phyloP scores from a whole-genome alignment of 2,797 vertebrate genomes.

The Craterocephalus amniculus region DNA sequence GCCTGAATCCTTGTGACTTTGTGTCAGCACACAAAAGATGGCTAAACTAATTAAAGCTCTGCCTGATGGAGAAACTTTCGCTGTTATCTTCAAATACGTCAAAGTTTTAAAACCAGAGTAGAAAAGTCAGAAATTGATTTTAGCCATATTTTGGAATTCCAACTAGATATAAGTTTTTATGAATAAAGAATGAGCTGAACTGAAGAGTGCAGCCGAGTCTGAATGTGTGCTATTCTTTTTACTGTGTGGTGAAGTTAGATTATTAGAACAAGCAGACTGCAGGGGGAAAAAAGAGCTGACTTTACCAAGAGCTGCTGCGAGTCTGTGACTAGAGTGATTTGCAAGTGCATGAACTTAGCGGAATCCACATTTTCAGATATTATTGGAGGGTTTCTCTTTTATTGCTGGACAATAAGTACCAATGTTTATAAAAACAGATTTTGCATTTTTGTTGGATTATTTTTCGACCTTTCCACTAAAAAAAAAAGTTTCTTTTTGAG shows the following conservation, averaged over 20 bases:
- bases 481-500: neutral
- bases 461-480: neutral
- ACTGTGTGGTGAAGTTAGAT: conserved; percentile 34
- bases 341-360: neutral
- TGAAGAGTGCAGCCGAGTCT: conserved; percentile 18
- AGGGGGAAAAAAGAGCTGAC: neutral
- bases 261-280: conserved; percentile 28
- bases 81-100: conserved; percentile 35
- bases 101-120: conserved; percentile 38
- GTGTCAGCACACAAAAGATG: conserved; percentile 33
- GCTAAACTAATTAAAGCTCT: conserved; percentile 44
- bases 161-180: conserved; percentile 44
- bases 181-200: conserved; percentile 33
- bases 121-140: conserved; percentile 50
- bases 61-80: conserved; percentile 32
- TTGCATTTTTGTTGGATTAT: neutral
- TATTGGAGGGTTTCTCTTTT: conserved; percentile 1
- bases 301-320: neutral
- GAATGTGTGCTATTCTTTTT: conserved; percentile 31
- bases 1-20: conserved; percentile 26
- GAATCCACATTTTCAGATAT: neutral
- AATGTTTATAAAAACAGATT: neutral
- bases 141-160: conserved; percentile 38
- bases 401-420: neutral
- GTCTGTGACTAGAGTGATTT: conserved; percentile 25